Evolutionary conservation across 37 sponge, comb jelly and placozoan species (phyloP).

Genomic region (Bolinopsis microptera): DNA sequence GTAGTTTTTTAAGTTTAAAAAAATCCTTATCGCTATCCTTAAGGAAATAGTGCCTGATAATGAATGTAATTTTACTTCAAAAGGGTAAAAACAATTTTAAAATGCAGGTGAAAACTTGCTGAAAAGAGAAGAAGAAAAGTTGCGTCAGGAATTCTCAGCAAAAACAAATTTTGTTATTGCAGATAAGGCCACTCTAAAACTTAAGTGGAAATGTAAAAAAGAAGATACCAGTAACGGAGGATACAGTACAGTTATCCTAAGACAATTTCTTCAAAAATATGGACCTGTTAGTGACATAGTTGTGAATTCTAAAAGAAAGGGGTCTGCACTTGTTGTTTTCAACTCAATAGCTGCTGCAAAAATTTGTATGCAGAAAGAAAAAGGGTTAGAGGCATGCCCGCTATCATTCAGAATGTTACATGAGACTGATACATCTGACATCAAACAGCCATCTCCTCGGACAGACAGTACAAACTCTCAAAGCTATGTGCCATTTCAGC

Average conservation of each 20-base stretch:
- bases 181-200: constrained; percentile 21
- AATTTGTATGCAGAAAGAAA: constrained; percentile 55
- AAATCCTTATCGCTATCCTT: no score
- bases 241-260: background rate
- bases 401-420: constrained; percentile 50
- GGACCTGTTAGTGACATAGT: constrained; percentile 46
- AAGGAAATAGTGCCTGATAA: no score
- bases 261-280: constrained; percentile 21
- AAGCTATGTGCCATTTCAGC: background rate
- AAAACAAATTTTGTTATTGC: background rate
- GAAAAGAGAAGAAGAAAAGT: constrained; percentile 42
- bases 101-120: constrained; percentile 52
- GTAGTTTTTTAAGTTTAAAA: no score
- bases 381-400: background rate
- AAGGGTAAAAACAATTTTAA: no score
- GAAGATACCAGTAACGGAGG: background rate
- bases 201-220: constrained; percentile 57
- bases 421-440: background rate
- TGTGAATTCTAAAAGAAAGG: constrained; percentile 1
- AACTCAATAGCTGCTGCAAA: constrained; percentile 50
- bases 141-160: background rate
- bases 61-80: no score
- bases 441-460: background rate
- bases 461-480: background rate
- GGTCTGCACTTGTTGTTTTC: constrained; percentile 56